Evolutionary conservation across 1,140 invertebrate genomes (phyloP).

Genomic region (Nebria ingens): DNA sequence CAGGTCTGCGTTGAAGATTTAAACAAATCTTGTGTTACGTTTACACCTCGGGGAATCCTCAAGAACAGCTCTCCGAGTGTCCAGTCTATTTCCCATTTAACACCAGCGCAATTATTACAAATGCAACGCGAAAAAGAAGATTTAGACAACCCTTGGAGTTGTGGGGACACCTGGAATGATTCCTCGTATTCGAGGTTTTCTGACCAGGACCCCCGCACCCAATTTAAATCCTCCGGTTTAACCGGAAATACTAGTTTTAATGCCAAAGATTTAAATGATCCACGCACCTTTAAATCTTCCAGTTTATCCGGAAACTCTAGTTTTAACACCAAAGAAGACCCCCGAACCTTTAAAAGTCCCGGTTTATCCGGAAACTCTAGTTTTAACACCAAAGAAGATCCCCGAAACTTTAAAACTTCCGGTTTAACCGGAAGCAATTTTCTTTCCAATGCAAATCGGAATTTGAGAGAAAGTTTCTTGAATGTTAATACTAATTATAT

Average conservation of each 20-base stretch:
- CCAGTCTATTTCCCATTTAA: slow-evolving; percentile 26
- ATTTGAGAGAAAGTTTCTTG: too few relatives aligned
- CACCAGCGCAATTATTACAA: slow-evolving; percentile 26
- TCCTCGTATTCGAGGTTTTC: background rate
- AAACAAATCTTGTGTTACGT: background rate
- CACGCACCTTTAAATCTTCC: background rate
- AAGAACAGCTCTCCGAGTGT: slow-evolving; percentile 16
- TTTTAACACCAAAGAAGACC: background rate
- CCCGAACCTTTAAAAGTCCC: background rate
- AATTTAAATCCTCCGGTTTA: background rate
- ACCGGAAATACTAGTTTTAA: background rate
- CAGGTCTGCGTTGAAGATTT: slow-evolving; percentile 22
- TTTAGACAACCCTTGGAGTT: background rate
- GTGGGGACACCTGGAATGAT: background rate
- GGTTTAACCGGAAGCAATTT: too few relatives aligned
- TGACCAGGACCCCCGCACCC: background rate
- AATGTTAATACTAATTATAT: too few relatives aligned
- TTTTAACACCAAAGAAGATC: too few relatives aligned
- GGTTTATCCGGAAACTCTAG: too few relatives aligned
- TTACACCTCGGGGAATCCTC: slow-evolving; percentile 10
- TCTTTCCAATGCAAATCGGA: too few relatives aligned
- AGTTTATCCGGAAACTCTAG: background rate
- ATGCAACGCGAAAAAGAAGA: slow-evolving; percentile 12
- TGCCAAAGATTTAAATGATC: background rate
- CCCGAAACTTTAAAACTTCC: too few relatives aligned